Percentiles rank a stretch among this genome's conserved stretches.
Conservation (phyloP, 2,797 vertebrate genomes). For the Tenualosa ilisha region DNA sequence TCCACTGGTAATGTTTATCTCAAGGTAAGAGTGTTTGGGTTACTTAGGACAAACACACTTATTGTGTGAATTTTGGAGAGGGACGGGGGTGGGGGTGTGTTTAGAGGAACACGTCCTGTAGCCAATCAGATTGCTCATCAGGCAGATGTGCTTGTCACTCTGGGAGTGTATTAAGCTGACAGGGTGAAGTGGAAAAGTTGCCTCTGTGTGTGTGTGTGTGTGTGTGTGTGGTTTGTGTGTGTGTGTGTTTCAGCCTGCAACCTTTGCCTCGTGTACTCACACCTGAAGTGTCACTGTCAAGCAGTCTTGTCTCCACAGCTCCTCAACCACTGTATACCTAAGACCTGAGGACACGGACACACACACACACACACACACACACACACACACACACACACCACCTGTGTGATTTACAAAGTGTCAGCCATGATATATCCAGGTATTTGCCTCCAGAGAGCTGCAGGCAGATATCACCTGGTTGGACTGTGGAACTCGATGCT, state of each 20-base stretch:
- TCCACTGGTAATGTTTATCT: background rate
- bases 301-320: background rate
- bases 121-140: slow-evolving; percentile 46
- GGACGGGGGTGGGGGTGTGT: slow-evolving; percentile 36
- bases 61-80: slow-evolving; percentile 68
- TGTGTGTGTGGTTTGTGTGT: background rate
- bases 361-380: too few species aligned
- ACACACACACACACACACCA: too few species aligned
- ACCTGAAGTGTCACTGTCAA: background rate
- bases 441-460: too few species aligned
- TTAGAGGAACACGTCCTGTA: slow-evolving; percentile 55
- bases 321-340: too few species aligned
- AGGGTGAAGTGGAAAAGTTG: slow-evolving; percentile 29
- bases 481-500: too few species aligned
- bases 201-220: slow-evolving; percentile 18
- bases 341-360: too few species aligned
- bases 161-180: slow-evolving; percentile 26
- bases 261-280: background rate
- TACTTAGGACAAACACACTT: slow-evolving; percentile 59
- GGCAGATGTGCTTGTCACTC: slow-evolving; percentile 36
- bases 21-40: slow-evolving; percentile 62
- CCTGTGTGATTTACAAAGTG: too few species aligned
- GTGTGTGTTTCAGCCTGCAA: slow-evolving; percentile 5
- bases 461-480: too few species aligned
- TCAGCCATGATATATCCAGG: too few species aligned